Evolutionary conservation across 2,888 invertebrate genomes (phyloP).

Genomic region (Drosophila testacea): DNA sequence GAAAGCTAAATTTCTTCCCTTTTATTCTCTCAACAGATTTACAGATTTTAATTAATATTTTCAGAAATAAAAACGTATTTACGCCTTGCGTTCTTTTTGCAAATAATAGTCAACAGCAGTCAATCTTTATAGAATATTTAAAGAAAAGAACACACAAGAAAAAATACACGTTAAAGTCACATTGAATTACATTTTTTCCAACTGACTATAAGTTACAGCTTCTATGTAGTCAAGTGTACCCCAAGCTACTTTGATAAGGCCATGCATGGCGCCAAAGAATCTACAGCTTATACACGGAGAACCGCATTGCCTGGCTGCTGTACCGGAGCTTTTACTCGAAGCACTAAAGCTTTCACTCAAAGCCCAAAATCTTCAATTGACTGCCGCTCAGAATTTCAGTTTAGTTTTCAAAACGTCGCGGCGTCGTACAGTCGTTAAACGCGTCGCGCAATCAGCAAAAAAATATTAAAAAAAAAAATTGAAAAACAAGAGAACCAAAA

Average conservation of each 20-base stretch:
- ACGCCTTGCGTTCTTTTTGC: too few species aligned
- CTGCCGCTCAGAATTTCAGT: slow-evolving; percentile 61
- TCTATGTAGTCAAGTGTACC: slow-evolving; percentile 24
- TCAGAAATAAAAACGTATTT: too few species aligned
- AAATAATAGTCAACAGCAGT: too few species aligned
- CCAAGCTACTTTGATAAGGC: slow-evolving; percentile 15
- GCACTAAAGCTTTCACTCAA: slow-evolving; percentile 66
- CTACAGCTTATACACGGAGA: slow-evolving; percentile 12
- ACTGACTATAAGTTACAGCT: not conserved
- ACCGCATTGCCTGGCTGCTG: slow-evolving; percentile 62
- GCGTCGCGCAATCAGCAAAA: slow-evolving; percentile 27
- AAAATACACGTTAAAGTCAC: too few species aligned
- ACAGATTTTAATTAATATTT: too few species aligned
- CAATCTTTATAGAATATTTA: too few species aligned
- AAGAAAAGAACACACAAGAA: too few species aligned
- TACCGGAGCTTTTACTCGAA: slow-evolving; percentile 52
- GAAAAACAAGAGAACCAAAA: slow-evolving; percentile 16
- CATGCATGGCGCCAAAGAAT: slow-evolving; percentile 45
- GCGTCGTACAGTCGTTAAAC: slow-evolving; percentile 45
- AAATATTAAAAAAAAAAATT: slow-evolving; percentile 5
- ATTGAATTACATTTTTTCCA: too few species aligned
- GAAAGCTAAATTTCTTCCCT: too few species aligned
- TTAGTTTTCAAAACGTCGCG: slow-evolving; percentile 68
- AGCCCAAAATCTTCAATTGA: slow-evolving; percentile 38
- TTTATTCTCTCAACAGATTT: too few species aligned